Percentiles rank a stretch among this genome's conserved stretches.
These are phyloP conservation scores for Meloidogyne chitwoodi DNA, from an alignment of 1,140 invertebrate genomes.

Conservation along the genomic window DNA sequence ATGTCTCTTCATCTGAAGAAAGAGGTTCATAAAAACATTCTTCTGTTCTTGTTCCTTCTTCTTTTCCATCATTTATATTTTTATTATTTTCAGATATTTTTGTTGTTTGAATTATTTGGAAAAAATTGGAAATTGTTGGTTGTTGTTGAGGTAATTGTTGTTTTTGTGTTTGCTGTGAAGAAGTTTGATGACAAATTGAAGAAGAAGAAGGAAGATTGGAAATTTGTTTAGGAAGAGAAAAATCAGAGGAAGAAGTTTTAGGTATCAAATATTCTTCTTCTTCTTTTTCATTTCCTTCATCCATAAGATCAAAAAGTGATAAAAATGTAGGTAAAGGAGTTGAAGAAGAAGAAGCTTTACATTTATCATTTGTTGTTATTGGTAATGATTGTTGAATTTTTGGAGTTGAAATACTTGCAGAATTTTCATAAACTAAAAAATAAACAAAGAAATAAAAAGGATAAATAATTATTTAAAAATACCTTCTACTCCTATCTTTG, in stretches of 20 bases:
- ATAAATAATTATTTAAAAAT: neutral
- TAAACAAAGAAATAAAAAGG: neutral
- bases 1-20: slow-evolving; percentile 24
- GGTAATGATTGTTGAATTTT: neutral
- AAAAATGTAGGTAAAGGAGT: slow-evolving; percentile 13
- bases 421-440: neutral
- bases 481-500: neutral
- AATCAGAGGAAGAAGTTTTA: neutral
- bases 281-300: slow-evolving; percentile 2
- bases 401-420: neutral
- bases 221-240: neutral
- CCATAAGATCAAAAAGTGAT: slow-evolving; percentile 16
- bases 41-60: neutral
- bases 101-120: neutral
- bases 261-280: neutral
- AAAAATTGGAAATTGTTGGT: slow-evolving; percentile 4
- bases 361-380: neutral
- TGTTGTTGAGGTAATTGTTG: neutral
- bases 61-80: neutral
- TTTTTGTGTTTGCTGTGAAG: neutral
- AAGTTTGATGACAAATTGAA: neutral
- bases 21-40: slow-evolving; percentile 27
- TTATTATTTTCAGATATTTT: neutral
- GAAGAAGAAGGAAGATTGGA: no score
- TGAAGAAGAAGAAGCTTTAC: neutral